Base-by-base conservation (phyloP, 2,797 vertebrate species). In the Lycodopsis pacificus region DNA sequence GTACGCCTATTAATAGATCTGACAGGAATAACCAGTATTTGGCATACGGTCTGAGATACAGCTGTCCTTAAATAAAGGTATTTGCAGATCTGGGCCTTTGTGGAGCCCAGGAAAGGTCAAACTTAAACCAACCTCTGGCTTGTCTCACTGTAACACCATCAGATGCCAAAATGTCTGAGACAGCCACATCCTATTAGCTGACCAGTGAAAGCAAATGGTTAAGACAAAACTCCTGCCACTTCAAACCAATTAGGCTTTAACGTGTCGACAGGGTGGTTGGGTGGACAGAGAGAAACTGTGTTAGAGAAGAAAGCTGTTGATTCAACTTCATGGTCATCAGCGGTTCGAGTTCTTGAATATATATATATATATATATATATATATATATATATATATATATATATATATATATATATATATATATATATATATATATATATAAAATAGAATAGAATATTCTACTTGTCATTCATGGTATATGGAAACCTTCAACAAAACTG, bases 191-290 rank as follows among this genome's bases (percentile, higher is more conserved):
- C 90, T 69, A 86, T 94, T 92, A 94, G 73, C 30, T 7, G 32
- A 77, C 76, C 71, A 83, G 46, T 81, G 66, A 88, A 86, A 91
- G 78, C 84, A 81, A 86, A 88, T 44, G 49, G 70, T 73, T 76
- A 40, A 30, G 77, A 78, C 76, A 82, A 86, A 91, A 90, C 44
- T 17, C 64, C 77, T 56, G 65, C 22, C 72, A 70, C 73, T 79
- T 83, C 85, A 93, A 94, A 92, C 89, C 89, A 85, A 85, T 93
- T 89, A 93, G 32, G 58, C 19, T 36, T n/a, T n/a, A 13, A 27
- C 15, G 67, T 74, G 61, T 68, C 65, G 76, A 67, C 36, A 63
- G 32, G 25, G 25, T 15, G 59, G 61, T 38, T 40, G 19, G 44
- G 5, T 54, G n/a, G 62, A 64, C n/a, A 15, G 22, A 72, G 19